These are phyloP conservation scores for Aphidius ervi DNA, from an alignment of 1,140 invertebrate species.

Conservation along the genomic window DNA sequence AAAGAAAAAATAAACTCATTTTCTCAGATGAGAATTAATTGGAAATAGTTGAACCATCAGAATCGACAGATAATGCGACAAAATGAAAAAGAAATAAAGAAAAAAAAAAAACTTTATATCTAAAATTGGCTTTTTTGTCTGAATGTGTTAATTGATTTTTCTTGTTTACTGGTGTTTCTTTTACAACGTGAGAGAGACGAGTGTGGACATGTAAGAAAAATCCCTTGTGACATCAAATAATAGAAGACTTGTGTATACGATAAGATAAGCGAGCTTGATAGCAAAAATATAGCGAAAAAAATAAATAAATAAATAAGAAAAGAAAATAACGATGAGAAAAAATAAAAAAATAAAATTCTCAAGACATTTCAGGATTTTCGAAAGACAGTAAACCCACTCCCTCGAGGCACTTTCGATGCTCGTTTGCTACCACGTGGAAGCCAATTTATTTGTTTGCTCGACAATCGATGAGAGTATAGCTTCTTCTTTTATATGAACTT, in stretches of 20 bases:
- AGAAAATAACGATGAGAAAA: neutral
- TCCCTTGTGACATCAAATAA: constrained; percentile 10
- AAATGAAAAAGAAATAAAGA: too few relatives aligned
- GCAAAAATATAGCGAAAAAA: too few relatives aligned
- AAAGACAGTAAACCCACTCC: constrained; percentile 12
- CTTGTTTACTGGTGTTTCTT: neutral
- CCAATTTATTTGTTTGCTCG: constrained; percentile 15
- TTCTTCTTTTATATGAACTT: neutral
- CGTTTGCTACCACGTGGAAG: constrained; percentile 10
- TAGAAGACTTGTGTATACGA: too few relatives aligned
- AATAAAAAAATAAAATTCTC: constrained; percentile 1
- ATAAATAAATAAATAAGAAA: too few relatives aligned
- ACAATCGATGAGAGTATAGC: constrained; percentile 9
- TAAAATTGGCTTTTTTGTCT: too few relatives aligned
- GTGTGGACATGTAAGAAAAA: constrained; percentile 6
- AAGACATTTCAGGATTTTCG: constrained; percentile 11
- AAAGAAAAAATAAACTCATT: too few relatives aligned
- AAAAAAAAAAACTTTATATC: too few relatives aligned
- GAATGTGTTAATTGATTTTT: constrained; percentile 1
- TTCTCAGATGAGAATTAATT: too few relatives aligned
- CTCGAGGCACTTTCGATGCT: constrained; percentile 10
- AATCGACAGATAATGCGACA: too few relatives aligned
- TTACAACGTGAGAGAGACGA: neutral
- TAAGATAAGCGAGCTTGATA: too few relatives aligned
- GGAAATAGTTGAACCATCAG: too few relatives aligned